Base-by-base conservation (phyloP, 2,113 vertebrate species). In the Phalacrocorax aristotelis region DNA sequence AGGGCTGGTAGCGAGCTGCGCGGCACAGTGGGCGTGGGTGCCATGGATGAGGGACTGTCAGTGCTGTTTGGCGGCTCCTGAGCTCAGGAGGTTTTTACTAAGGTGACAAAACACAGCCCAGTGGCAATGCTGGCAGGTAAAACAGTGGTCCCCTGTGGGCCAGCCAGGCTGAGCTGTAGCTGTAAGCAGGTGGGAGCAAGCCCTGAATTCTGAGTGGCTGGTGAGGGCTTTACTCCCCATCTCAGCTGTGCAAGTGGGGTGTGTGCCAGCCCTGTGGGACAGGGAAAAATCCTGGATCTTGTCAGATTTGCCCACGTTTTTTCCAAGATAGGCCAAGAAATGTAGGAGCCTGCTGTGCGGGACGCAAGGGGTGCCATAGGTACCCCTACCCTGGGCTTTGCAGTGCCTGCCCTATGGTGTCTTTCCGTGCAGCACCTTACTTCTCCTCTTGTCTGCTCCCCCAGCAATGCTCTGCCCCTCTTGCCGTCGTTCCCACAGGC, bases 211-310 rank as follows among this genome's bases (percentile, higher is more conserved):
- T 68, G 57, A 2, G 15, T 19, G 9, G 16, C 82, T 77, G 38
- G 19, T 1, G 13, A 84, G n/a, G 22, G 9, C 44, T 85, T 90
- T 61, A 26, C 26, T 61, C 15, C 23, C 19, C 12, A 25, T 34
- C 38, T 36, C 17, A 40, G 36, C n/a, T 19, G 17, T 18, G 27
- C 2, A 0, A 6, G 18, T 20, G 11, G 13, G 49, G 5, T 0
- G 0, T 34, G 18, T 6, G 0, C 11, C 49, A 84, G 18, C 12
- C 25, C 40, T 65, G 32, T 26, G 0, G 1, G 40, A 83, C 75
- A 71, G 38, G 30, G 4, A 86, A 36, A 65, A 75, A 66, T 38
- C 54, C 65, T 44, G 11, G 30, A 13, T 83, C 18, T 75, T 62
- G 7, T 27, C 5, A 7, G 42, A 54, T 93, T 80, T 89, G 21